These are phyloP conservation scores for Micropoecilia bifurca DNA, from an alignment of 2,797 vertebrate genomes.

Conservation along the genomic window DNA sequence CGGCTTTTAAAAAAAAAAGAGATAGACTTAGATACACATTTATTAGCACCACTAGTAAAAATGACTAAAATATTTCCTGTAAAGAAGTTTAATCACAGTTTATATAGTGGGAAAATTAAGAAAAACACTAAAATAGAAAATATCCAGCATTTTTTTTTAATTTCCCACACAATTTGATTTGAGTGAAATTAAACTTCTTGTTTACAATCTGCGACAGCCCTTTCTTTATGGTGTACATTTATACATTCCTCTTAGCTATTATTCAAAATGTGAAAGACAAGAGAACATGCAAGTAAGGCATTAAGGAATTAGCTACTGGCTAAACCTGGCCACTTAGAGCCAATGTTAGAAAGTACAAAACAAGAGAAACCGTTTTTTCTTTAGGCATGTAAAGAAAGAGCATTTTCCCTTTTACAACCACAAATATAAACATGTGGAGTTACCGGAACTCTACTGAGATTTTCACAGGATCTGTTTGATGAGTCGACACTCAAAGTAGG, in stretches of 20 bases:
- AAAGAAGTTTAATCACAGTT: neutral
- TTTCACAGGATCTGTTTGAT: neutral
- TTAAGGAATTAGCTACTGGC: neutral
- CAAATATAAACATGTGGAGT: neutral
- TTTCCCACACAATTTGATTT: neutral
- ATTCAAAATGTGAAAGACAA: neutral
- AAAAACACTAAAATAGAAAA: neutral
- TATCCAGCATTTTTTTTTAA: neutral
- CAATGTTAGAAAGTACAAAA: neutral
- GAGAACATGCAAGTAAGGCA: neutral
- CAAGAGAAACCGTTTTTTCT: neutral
- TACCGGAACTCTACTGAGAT: neutral
- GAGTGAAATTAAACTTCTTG: neutral
- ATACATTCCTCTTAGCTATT: neutral
- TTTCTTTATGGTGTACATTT: neutral
- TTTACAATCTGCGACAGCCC: neutral
- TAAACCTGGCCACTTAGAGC: neutral
- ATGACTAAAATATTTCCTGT: neutral
- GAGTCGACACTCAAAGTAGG: neutral
- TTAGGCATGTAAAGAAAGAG: neutral
- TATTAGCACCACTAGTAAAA: neutral
- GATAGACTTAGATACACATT: neutral
- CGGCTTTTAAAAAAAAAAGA: slow-evolving; percentile 13
- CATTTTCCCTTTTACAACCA: neutral
- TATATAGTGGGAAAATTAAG: neutral